Percentiles rank a stretch among this genome's conserved stretches.
These are phyloP conservation scores for Limenitis camilla DNA, from an alignment of 2,888 invertebrate genomes.

Conservation along the genomic window DNA sequence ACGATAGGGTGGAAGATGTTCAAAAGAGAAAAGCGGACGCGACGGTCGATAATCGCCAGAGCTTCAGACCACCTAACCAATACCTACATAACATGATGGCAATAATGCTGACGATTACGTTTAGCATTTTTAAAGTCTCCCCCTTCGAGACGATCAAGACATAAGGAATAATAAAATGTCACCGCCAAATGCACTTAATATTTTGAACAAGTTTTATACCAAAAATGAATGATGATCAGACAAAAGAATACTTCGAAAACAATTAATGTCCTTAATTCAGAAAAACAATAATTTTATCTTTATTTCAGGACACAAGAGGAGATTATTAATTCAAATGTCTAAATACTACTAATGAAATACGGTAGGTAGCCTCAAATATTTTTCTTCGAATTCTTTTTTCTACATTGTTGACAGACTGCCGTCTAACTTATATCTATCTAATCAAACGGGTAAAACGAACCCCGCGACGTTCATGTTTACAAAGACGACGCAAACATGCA, in stretches of 20 bases:
- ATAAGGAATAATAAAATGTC: slow-evolving; percentile 16
- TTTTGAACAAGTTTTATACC: too few species aligned
- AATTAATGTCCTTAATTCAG: too few species aligned
- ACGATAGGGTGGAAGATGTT: slow-evolving; percentile 29
- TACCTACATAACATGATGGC: slow-evolving; percentile 19
- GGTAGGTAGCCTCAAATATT: background rate
- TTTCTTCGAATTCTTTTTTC: too few species aligned
- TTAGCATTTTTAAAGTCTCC: slow-evolving; percentile 27
- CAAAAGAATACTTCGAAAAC: too few species aligned
- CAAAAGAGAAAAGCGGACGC: slow-evolving; percentile 36
- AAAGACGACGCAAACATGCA: slow-evolving; percentile 36
- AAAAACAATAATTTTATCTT: too few species aligned
- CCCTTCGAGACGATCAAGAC: slow-evolving; percentile 20
- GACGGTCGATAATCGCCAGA: slow-evolving; percentile 63
- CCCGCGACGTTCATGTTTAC: slow-evolving; percentile 31
- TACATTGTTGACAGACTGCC: too few species aligned
- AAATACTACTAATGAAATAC: too few species aligned
- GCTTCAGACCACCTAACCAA: slow-evolving; percentile 42
- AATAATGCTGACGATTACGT: slow-evolving; percentile 43
- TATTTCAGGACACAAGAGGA: too few species aligned
- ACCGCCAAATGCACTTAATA: background rate
- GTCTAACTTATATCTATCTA: slow-evolving; percentile 26
- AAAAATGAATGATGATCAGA: too few species aligned
- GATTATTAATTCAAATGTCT: too few species aligned
- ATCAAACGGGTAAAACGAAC: slow-evolving; percentile 37